Conservation (phyloP, 2,797 vertebrate genomes). For the Clarias fuscus region DNA sequence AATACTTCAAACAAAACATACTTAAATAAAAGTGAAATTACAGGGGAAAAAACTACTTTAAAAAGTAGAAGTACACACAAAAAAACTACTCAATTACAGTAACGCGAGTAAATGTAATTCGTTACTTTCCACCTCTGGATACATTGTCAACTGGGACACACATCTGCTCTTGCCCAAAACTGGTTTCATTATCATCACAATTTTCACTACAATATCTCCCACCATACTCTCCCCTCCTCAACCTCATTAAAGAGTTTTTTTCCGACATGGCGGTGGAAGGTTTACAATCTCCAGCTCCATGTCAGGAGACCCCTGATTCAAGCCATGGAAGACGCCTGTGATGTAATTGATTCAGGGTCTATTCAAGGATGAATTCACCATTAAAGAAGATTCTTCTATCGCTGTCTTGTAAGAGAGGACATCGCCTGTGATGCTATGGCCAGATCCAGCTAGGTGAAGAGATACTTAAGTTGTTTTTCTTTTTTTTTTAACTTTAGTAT, state of each 20-base stretch:
- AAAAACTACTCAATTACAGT: too few species aligned
- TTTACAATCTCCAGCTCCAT: slow-evolving; percentile 1
- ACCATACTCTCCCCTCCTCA: slow-evolving; percentile 1
- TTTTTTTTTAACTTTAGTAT: not conserved
- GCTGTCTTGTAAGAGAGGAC: too few species aligned
- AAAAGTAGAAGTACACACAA: too few species aligned
- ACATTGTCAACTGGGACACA: not conserved
- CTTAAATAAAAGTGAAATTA: too few species aligned
- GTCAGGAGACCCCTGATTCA: slow-evolving; percentile 10
- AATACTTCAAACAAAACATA: too few species aligned
- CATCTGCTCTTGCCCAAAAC: not conserved
- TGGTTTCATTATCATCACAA: slow-evolving; percentile 7
- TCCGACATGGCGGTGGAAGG: not conserved
- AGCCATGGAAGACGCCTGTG: slow-evolving; percentile 1
- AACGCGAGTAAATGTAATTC: too few species aligned
- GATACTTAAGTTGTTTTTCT: not conserved
- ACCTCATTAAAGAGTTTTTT: not conserved
- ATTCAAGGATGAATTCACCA: slow-evolving; percentile 19
- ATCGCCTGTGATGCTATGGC: not conserved
- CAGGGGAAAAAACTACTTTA: too few species aligned
- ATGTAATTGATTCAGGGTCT: slow-evolving; percentile 22
- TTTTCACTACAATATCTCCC: not conserved
- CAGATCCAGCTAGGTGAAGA: not conserved
- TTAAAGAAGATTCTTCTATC: not conserved
- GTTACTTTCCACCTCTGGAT: not conserved